Percentiles rank a stretch among this genome's conserved stretches.
These are phyloP conservation scores for Oryzaephilus surinamensis DNA, from an alignment of 1,140 invertebrate species.

Conservation along the genomic window DNA sequence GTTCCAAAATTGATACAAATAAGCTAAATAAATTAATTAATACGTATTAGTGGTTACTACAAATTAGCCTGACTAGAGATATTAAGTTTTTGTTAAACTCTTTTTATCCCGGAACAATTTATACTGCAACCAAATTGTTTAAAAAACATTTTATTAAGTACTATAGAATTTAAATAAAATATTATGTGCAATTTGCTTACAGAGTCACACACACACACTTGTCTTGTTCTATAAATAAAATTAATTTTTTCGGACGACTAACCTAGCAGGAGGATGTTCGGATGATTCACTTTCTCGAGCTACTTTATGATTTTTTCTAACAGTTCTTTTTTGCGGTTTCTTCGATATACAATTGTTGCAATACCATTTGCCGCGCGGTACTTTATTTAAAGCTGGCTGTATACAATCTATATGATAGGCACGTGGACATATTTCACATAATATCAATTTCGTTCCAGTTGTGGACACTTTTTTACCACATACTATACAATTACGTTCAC, in stretches of 20 bases:
- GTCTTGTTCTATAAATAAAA: slow-evolving; percentile 1
- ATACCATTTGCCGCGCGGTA: slow-evolving; percentile 78
- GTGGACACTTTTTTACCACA: slow-evolving; percentile 63
- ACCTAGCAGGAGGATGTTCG: slow-evolving; percentile 49
- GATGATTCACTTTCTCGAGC: slow-evolving; percentile 44
- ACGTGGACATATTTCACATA: slow-evolving; percentile 81
- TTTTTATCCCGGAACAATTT: too few species aligned
- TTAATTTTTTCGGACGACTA: slow-evolving; percentile 26
- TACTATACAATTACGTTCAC: slow-evolving; percentile 76
- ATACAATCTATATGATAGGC: slow-evolving; percentile 90
- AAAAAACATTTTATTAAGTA: not conserved
- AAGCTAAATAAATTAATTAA: too few species aligned
- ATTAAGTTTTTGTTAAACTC: too few species aligned
- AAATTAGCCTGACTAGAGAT: too few species aligned
- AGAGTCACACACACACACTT: too few species aligned
- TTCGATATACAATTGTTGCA: slow-evolving; percentile 71
- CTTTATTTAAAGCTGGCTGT: slow-evolving; percentile 74
- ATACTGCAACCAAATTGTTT: not conserved
- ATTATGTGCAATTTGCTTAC: not conserved
- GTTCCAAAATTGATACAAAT: too few species aligned
- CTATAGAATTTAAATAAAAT: not conserved
- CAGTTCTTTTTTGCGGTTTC: slow-evolving; percentile 58
- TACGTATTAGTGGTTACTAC: too few species aligned
- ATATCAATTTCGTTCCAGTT: slow-evolving; percentile 58
- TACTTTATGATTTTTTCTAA: slow-evolving; percentile 23